These are phyloP conservation scores for Tauraco hartlaubi DNA, from an alignment of 2,797 vertebrate genomes.

Conservation along the genomic window DNA sequence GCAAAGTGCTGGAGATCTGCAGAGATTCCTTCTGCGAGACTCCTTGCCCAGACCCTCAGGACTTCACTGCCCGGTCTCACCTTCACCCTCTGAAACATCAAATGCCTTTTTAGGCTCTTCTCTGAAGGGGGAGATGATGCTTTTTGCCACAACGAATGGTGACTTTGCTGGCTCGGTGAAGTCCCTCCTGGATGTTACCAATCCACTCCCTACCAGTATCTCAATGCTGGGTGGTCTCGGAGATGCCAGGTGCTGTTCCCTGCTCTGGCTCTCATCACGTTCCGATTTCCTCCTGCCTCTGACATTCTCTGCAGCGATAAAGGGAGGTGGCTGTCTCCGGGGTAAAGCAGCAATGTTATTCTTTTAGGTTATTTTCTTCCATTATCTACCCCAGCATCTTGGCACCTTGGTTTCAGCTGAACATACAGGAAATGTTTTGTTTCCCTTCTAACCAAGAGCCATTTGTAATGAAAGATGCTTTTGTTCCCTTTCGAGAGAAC, in stretches of 20 bases:
- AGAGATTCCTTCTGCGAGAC: not conserved
- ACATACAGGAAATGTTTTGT: not conserved
- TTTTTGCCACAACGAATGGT: not conserved
- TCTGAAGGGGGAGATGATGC: not conserved
- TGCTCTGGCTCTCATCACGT: not conserved
- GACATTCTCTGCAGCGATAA: not conserved
- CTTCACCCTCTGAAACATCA: accelerated
- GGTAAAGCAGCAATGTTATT: not conserved
- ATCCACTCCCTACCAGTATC: not conserved
- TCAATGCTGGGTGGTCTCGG: not conserved
- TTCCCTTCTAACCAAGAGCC: not conserved
- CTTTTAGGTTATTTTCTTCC: not conserved
- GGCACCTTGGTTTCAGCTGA: not conserved
- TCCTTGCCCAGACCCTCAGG: not conserved
- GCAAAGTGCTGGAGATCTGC: not conserved
- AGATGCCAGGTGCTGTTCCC: not conserved
- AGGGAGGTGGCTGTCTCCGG: not conserved
- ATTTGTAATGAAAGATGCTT: not conserved
- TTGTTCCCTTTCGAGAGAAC: not conserved
- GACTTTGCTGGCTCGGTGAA: not conserved
- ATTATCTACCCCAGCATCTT: not conserved
- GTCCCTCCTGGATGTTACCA: accelerated
- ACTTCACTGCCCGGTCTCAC: not conserved
- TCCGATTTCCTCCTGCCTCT: not conserved
- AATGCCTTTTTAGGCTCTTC: not conserved